A percentile compares a stretch with the other conserved stretches of the same genome.
Conservation (phyloP, 2,888 invertebrate species). For the Drosophila affinis region DNA sequence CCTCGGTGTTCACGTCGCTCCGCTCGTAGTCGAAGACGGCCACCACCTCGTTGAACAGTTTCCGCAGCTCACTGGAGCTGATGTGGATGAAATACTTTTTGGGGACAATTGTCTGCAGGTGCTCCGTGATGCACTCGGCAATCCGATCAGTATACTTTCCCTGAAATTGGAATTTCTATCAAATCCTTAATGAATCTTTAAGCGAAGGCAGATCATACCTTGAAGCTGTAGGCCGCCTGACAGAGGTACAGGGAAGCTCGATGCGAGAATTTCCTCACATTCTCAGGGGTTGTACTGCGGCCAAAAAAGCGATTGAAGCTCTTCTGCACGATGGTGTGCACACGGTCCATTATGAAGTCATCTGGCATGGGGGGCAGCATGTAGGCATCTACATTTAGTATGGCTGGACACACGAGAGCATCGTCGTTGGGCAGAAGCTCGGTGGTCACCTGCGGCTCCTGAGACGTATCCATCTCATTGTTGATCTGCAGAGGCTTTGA, state of each 20-base stretch:
- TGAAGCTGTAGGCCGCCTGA: constrained; percentile 81
- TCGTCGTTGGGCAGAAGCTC: constrained; percentile 65
- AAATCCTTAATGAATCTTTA: not conserved
- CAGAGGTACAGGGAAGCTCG: constrained; percentile 80
- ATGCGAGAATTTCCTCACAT: constrained; percentile 77
- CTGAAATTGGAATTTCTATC: constrained; percentile 57
- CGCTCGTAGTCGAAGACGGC: constrained; percentile 78
- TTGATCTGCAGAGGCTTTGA: constrained; percentile 80
- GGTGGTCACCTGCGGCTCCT: constrained; percentile 31
- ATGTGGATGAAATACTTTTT: constrained; percentile 80
- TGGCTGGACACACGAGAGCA: constrained; percentile 63
- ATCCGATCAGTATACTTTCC: constrained; percentile 79
- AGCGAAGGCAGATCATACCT: not conserved
- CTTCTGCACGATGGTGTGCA: constrained; percentile 80
- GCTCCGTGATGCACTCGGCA: constrained; percentile 78
- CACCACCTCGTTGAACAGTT: constrained; percentile 79
- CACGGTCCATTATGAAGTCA: constrained; percentile 79
- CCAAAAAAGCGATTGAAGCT: constrained; percentile 74
- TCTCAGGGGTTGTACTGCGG: constrained; percentile 66
- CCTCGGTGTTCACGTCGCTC: constrained; percentile 78
- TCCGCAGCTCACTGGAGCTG: constrained; percentile 72
- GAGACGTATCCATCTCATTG: constrained; percentile 36
- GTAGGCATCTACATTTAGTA: constrained; percentile 72
- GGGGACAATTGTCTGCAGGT: constrained; percentile 79
- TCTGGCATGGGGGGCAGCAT: constrained; percentile 75